Evolutionary conservation across 2,888 invertebrate genomes (phyloP).

Genomic region (Melangyna quadrimaculata): DNA sequence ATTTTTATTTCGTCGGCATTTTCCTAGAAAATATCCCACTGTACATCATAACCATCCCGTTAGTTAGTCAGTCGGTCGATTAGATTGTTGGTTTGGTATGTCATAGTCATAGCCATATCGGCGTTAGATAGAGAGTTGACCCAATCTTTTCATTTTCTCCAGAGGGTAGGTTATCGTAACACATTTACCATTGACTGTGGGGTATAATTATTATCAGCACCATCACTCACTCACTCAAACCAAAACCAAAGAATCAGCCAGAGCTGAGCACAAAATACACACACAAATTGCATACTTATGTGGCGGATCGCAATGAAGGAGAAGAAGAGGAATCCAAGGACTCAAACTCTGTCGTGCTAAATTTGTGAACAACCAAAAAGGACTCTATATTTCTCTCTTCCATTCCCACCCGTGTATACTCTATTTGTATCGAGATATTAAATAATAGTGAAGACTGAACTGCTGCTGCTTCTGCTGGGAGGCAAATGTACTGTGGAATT

Average conservation of each 20-base stretch:
- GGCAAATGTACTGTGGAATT: slow-evolving; percentile 66
- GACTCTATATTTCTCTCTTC: background rate
- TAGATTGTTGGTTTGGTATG: background rate
- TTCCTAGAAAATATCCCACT: background rate
- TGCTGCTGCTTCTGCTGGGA: background rate
- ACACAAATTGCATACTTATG: slow-evolving; percentile 54
- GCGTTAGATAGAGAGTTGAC: slow-evolving; percentile 37
- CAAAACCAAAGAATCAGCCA: background rate
- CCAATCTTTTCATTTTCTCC: slow-evolving; percentile 47
- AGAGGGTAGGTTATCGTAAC: slow-evolving; percentile 64
- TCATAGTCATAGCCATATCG: background rate
- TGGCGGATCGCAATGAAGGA: slow-evolving; percentile 6
- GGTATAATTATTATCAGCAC: slow-evolving; percentile 61
- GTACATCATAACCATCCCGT: background rate
- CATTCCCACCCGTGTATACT: background rate
- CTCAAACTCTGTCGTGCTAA: slow-evolving; percentile 24
- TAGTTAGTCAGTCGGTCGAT: background rate
- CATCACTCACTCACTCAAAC: slow-evolving; percentile 7
- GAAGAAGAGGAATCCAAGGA: slow-evolving; percentile 14
- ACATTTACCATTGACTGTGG: slow-evolving; percentile 68
- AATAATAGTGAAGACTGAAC: slow-evolving; percentile 2
- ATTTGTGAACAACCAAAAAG: slow-evolving; percentile 2
- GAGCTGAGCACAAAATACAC: slow-evolving; percentile 12
- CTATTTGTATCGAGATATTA: background rate
- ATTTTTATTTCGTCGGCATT: background rate